A percentile compares a stretch with the other conserved stretches of the same genome.
These are phyloP conservation scores for Folsomia candida DNA, from an alignment of 2,888 invertebrate species.

Conservation along the genomic window DNA sequence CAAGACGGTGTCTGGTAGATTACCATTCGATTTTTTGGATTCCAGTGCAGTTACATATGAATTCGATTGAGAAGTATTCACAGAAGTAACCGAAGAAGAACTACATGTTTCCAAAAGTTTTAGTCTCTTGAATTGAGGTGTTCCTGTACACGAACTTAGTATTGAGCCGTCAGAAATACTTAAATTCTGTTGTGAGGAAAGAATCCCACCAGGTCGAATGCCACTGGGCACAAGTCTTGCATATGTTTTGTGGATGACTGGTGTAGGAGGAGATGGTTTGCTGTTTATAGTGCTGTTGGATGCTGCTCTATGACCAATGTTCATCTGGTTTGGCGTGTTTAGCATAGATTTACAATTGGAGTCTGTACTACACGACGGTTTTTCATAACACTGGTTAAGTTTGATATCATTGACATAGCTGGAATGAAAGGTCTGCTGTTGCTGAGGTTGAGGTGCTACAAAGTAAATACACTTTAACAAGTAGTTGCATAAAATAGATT, in stretches of 20 bases:
- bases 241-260: background rate
- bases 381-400: background rate
- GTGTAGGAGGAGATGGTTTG: background rate
- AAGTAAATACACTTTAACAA: too few relatives aligned
- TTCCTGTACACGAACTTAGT: background rate
- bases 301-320: background rate
- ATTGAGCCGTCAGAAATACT: background rate
- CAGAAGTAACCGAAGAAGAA: background rate
- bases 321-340: background rate
- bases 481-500: too few relatives aligned
- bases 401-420: background rate
- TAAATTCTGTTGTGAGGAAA: background rate
- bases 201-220: background rate
- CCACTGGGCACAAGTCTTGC: background rate
- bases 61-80: background rate
- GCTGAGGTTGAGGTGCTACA: background rate
- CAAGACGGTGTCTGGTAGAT: slow-evolving; percentile 29
- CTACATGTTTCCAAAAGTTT: background rate
- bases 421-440: background rate
- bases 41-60: background rate
- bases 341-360: background rate
- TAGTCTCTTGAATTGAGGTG: background rate
- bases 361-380: background rate
- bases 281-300: background rate
- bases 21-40: background rate